Percentiles rank a stretch among this genome's conserved stretches.
phyloP scores from a whole-genome alignment of 2,888 invertebrate genomes.

The Pyrocoelia pectoralis region DNA sequence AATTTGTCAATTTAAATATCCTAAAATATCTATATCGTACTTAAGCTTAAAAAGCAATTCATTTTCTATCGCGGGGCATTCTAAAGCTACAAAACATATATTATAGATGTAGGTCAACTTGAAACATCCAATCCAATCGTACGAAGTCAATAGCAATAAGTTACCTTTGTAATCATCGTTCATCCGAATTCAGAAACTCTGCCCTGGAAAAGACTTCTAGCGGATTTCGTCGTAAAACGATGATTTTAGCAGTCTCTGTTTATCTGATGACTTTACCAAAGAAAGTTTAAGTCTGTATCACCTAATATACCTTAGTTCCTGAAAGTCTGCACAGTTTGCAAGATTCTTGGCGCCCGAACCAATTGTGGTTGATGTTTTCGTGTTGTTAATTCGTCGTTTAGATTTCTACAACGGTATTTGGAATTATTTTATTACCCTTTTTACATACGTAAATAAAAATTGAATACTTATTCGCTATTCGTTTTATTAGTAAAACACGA shows the following conservation, averaged over 20 bases:
- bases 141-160: conserved; percentile 6
- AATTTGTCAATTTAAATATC: not conserved
- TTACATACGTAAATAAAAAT: not conserved
- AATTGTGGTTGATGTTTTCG: conserved; percentile 36
- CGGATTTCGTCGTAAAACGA: conserved; percentile 18
- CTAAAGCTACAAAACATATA: conserved; percentile 5
- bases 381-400: conserved; percentile 8
- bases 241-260: conserved; percentile 39
- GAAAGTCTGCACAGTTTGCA: conserved; percentile 52
- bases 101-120: conserved; percentile 17
- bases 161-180: conserved; percentile 17
- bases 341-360: conserved; percentile 51
- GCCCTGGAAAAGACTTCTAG: not conserved
- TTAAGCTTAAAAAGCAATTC: conserved; percentile 5
- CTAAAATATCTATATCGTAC: not conserved
- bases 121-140: conserved; percentile 9
- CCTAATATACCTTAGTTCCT: conserved; percentile 52
- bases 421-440: not conserved
- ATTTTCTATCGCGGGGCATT: not conserved
- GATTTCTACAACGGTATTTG: not conserved
- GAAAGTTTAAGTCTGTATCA: conserved; percentile 49
- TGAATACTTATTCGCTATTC: not conserved
- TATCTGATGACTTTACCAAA: conserved; percentile 47
- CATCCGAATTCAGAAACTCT: conserved; percentile 11
- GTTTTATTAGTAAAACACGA: not conserved